phyloP scores from a whole-genome alignment of 2,888 invertebrate genomes.

The Sycophila texana region DNA sequence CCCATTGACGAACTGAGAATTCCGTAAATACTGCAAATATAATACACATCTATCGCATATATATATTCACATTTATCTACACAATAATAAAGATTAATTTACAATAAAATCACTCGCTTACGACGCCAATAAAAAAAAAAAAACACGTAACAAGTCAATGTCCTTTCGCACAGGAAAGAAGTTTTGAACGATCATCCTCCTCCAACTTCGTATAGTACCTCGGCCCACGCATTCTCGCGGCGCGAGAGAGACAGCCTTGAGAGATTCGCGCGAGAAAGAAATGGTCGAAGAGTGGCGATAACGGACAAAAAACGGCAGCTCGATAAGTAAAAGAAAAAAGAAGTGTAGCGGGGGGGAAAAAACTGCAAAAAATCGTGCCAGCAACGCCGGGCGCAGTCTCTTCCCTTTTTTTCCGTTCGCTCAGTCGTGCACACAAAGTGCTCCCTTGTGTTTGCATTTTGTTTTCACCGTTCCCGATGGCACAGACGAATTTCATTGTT shows the following conservation, averaged over 20 bases:
- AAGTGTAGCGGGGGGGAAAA: background rate
- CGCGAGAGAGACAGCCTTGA: background rate
- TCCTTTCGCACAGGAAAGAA: background rate
- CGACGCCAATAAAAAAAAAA: slow-evolving; percentile 4
- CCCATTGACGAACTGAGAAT: background rate
- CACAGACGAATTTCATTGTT: too few species aligned
- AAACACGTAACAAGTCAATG: slow-evolving; percentile 17
- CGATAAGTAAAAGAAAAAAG: background rate
- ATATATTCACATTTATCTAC: slow-evolving; percentile 26
- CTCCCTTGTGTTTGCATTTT: too few species aligned
- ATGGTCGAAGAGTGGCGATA: background rate
- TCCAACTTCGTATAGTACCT: background rate
- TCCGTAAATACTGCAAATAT: slow-evolving; percentile 7
- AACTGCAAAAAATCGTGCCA: background rate
- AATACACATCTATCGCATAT: slow-evolving; percentile 17
- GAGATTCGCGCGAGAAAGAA: slow-evolving; percentile 1
- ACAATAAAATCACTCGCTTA: slow-evolving; percentile 16
- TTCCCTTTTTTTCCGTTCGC: background rate
- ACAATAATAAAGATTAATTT: slow-evolving; percentile 29
- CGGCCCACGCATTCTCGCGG: background rate
- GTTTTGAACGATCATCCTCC: background rate
- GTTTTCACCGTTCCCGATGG: too few species aligned
- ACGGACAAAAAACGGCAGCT: background rate
- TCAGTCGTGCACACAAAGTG: background rate
- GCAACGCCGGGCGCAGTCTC: too few species aligned